These are phyloP conservation scores for Motacilla alba DNA, from an alignment of 2,113 vertebrate species.

Conservation along the genomic window DNA sequence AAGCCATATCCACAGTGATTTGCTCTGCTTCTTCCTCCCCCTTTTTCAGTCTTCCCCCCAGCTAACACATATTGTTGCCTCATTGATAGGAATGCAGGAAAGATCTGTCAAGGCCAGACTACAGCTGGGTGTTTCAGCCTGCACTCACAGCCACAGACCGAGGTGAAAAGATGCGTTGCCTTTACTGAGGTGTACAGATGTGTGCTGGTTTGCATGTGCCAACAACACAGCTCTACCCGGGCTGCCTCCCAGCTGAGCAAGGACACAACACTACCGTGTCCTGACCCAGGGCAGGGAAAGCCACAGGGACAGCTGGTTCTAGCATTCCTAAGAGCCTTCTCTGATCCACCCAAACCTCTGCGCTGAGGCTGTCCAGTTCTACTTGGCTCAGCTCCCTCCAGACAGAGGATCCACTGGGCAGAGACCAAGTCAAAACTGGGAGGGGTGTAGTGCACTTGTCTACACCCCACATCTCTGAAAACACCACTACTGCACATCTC, in stretches of 20 bases:
- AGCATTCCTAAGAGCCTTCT: neutral
- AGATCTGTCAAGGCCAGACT: neutral
- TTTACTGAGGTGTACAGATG: neutral
- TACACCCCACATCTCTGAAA: neutral
- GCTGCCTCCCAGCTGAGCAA: neutral
- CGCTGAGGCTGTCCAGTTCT: neutral
- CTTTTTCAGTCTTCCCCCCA: neutral
- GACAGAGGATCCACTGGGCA: neutral
- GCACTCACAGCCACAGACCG: neutral
- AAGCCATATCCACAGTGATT: neutral
- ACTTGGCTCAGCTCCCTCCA: neutral
- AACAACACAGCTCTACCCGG: neutral
- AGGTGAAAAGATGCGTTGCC: neutral
- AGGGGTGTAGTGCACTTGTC: neutral
- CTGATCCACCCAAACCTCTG: neutral
- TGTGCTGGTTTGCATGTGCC: neutral
- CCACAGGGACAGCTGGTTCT: neutral
- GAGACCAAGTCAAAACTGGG: neutral
- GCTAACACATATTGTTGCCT: neutral
- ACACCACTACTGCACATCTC: neutral
- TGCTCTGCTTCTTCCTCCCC: neutral
- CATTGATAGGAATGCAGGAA: neutral
- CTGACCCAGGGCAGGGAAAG: neutral
- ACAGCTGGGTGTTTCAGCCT: neutral
- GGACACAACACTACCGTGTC: neutral